Base-by-base conservation (phyloP, 2,797 vertebrate genomes). In the Fratercula arctica region DNA sequence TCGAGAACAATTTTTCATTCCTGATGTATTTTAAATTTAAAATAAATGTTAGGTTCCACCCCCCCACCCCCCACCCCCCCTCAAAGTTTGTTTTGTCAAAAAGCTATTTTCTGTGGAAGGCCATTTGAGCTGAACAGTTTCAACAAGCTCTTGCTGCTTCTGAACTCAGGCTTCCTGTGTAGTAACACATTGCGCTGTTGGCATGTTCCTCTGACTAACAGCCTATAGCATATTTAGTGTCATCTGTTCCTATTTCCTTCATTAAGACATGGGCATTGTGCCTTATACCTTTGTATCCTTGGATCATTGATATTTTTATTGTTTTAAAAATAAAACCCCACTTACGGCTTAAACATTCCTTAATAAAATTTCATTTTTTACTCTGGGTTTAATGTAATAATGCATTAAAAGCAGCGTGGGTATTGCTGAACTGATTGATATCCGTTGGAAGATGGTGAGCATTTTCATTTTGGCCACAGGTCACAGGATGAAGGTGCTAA, bases 211-310 rank as follows among this genome's bases (percentile, higher is more conserved):
- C 74, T 78, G 54, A 45, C 79, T 73, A 81, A 78, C 94, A 96
- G 87, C 85, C 50, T 89, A 94, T 18, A 96, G 92, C 92, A 86
- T 96, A 95, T 95, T 95, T 96, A 89, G 85, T 80, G 53, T 97
- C 85, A 88, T 96, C 96, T 97, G 92, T 95, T 96, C 78, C 33
- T 75, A 16, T 87, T 97, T 95, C 85, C 50, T 92, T 82, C 45
- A 17, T 57, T 77, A 72, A 93, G 70, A 81, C 61, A 24, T 37
- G 17, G 59, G 25, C 93, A 82, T 86, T 37, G 33, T 87, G 92
- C 81, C 91, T 97, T 74, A 79, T 83, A 68, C 73, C 39, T 94
- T 85, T 91, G 81, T 93, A 94, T 68, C 77, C 48, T 92, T 74
- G 60, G 10, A 74, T 84, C 41, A 41, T 15, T 53, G 18, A 57